Conservation (phyloP, 2,888 invertebrate species). For the Tinea pellionella region DNA sequence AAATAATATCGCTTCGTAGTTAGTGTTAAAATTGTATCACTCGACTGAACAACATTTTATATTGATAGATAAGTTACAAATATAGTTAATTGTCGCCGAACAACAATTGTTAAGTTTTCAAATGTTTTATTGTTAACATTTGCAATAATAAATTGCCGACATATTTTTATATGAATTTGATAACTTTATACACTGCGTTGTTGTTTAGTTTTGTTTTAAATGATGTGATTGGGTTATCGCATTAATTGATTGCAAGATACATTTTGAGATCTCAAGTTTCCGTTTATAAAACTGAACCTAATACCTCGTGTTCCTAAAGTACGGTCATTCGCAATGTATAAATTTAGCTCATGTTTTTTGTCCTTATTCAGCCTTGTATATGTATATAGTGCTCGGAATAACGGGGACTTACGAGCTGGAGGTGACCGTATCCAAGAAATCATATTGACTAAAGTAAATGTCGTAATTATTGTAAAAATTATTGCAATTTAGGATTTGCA, state of each 20-base stretch:
- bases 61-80: neutral
- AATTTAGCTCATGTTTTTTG: too few species aligned
- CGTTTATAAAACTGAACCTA: neutral
- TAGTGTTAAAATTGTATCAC: neutral
- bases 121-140: neutral
- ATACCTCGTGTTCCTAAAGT: neutral
- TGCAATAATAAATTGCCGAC: neutral
- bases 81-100: neutral
- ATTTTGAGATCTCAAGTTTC: neutral
- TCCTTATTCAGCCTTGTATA: too few species aligned
- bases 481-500: too few species aligned
- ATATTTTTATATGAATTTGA: neutral
- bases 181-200: slow-evolving; percentile 1
- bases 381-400: too few species aligned
- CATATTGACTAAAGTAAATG: too few species aligned
- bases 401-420: too few species aligned
- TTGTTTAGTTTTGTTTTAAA: neutral
- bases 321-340: too few species aligned
- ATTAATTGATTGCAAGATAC: neutral
- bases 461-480: too few species aligned
- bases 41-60: slow-evolving; percentile 8
- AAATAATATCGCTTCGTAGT: neutral
- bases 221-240: neutral
- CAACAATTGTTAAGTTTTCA: neutral
- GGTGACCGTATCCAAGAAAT: too few species aligned